phyloP scores from a whole-genome alignment of 2,888 invertebrate species.

The Cryptocheilus praepositus region DNA sequence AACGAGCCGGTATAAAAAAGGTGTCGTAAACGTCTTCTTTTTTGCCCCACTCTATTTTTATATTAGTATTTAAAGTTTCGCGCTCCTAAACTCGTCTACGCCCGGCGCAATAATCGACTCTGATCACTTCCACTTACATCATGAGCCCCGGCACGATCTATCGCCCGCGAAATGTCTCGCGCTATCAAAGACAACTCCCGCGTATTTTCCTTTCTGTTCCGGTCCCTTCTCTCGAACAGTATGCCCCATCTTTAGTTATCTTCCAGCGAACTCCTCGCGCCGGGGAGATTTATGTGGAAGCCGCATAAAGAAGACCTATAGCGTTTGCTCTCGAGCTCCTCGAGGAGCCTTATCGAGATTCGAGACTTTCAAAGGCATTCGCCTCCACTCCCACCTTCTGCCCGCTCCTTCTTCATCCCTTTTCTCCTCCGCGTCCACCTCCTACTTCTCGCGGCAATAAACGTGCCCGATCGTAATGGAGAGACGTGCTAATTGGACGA shows the following conservation, averaged over 20 bases:
- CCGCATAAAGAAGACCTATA: conserved; percentile 38
- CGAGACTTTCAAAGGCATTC: conserved; percentile 29
- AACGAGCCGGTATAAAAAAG: too few species aligned
- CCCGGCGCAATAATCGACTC: too few species aligned
- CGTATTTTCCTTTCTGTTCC: too few species aligned
- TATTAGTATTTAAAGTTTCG: too few species aligned
- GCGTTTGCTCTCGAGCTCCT: conserved; percentile 35
- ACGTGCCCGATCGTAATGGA: conserved; percentile 35
- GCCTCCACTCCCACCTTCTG: conserved; percentile 6
- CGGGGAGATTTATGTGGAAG: conserved; percentile 43
- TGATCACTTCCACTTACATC: too few species aligned
- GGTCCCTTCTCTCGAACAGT: not conserved
- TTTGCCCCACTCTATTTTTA: too few species aligned
- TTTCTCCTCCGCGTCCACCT: not conserved
- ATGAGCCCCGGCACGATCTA: too few species aligned
- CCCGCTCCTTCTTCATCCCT: not conserved
- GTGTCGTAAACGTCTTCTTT: too few species aligned
- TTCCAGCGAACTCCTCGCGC: conserved; percentile 41
- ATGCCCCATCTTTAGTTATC: conserved; percentile 43
- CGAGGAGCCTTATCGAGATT: conserved; percentile 45
- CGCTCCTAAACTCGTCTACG: too few species aligned
- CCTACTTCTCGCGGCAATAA: conserved; percentile 32
- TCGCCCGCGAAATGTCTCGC: too few species aligned
- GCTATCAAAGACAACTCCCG: too few species aligned
- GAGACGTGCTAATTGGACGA: conserved; percentile 34